A percentile compares a stretch with the other conserved stretches of the same genome.
Conservation (phyloP, 2,888 invertebrate genomes). For the Cephus pulcher region DNA sequence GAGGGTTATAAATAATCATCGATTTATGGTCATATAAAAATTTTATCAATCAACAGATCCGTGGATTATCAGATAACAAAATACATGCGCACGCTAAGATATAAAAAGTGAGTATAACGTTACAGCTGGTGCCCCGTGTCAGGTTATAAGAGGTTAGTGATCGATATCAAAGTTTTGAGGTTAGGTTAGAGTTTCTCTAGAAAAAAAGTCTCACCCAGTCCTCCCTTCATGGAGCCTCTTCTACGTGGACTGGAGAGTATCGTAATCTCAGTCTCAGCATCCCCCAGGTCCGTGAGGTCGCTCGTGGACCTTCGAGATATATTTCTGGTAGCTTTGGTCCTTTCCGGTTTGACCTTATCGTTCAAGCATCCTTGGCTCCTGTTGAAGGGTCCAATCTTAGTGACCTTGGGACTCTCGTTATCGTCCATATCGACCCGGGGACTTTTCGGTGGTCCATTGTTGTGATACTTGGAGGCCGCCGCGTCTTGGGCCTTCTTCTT, state of each 20-base stretch:
- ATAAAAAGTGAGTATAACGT: too few relatives aligned
- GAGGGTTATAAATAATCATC: too few relatives aligned
- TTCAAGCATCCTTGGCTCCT: slow-evolving; percentile 56
- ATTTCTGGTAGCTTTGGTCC: slow-evolving; percentile 16
- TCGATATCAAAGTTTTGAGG: too few relatives aligned
- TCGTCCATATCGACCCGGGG: background rate
- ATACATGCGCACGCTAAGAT: too few relatives aligned
- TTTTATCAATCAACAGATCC: too few relatives aligned
- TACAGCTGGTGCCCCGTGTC: too few relatives aligned
- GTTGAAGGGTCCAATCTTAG: slow-evolving; percentile 45
- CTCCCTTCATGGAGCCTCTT: slow-evolving; percentile 71
- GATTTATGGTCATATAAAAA: too few relatives aligned
- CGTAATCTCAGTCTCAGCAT: slow-evolving; percentile 72
- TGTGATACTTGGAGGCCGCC: background rate
- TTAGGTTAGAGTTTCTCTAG: background rate
- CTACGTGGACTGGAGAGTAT: slow-evolving; percentile 77
- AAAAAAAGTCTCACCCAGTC: slow-evolving; percentile 49
- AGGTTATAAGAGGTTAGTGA: too few relatives aligned
- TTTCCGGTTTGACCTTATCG: slow-evolving; percentile 36
- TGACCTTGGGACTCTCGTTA: slow-evolving; percentile 25
- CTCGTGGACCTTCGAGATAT: slow-evolving; percentile 78
- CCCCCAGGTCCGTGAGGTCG: slow-evolving; percentile 76
- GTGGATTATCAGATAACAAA: too few relatives aligned
- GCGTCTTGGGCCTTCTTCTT: slow-evolving; percentile 11
- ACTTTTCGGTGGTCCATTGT: slow-evolving; percentile 10